Base-by-base conservation (phyloP, 2,888 invertebrate species). In the Siphlonurus alternatus region DNA sequence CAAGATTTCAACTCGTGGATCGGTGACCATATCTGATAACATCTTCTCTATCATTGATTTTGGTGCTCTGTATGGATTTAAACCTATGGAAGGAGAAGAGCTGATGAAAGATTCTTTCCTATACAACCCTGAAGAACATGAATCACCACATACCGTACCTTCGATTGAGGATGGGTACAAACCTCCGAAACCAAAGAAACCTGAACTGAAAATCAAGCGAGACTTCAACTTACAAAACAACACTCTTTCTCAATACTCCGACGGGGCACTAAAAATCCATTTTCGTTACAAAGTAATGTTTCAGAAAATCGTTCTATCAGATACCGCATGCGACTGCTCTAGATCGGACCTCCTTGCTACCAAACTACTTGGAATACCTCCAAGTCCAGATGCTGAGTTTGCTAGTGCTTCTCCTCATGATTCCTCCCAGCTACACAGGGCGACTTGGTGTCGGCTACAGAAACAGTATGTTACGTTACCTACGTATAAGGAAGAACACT, bases 1-100 rank as follows among this genome's bases (percentile, higher is more conserved):
- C 71, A 81, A 80, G 69, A 77, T 87, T 53, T 75, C 74, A 18
- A 79, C 82, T 0, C 77, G 79, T 64, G 86, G 86, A 2, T 79
- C 83, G 18, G 82, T 86, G 24, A 77, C 81, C 10, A 82, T 89
- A 70, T 81, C 81, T 70, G 83, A 86, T 75, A 87, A 87, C 72
- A 78, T 77, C 15, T 81, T 88, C 65, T 75, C 74, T 1, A 77
- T 75, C 59, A 71, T 86, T 0, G 77, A 79, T 59, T 78, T 81
- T 64, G 84, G 84, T 2, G 85, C 86, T 7, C 85, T 88, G 69
- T 73, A 79, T 3, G 85, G 83, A 56, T 56, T 56, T 22, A 56
- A 56, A 56, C 56, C 56, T 5, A 10, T 38, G 15, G 38, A 38
- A 38, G 38, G 38, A 10, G 38, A 38, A 15, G 38, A 38, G 5